phyloP scores from a whole-genome alignment of 2,113 vertebrate species.

The Petrocephalus microphthalmus region DNA sequence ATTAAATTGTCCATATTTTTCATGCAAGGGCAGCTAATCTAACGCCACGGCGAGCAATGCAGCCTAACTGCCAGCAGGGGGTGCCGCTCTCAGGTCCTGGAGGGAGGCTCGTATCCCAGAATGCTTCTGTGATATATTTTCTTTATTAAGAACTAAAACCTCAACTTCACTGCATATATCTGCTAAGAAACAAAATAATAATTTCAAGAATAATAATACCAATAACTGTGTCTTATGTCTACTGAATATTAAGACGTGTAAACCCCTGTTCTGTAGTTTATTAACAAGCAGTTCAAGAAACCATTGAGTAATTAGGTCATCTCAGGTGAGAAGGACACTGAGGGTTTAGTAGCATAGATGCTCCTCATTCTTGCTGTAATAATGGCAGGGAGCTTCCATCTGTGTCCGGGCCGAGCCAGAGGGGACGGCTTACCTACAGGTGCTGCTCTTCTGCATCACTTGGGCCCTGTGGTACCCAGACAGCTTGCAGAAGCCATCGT shows the following conservation, averaged over 20 bases:
- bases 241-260: background rate
- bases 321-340: background rate
- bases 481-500: slow-evolving; percentile 97
- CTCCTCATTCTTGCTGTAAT: background rate
- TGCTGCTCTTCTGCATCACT: slow-evolving; percentile 98
- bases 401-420: background rate
- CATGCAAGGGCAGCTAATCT: background rate
- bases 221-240: background rate
- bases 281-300: background rate
- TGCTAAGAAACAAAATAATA: background rate
- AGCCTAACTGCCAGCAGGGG: too few species aligned
- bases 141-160: background rate
- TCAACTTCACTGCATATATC: background rate
- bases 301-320: background rate
- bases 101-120: background rate
- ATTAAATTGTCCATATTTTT: background rate
- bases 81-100: background rate
- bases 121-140: background rate
- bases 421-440: slow-evolving; percentile 73
- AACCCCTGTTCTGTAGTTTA: background rate
- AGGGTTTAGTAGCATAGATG: background rate
- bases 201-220: background rate
- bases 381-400: background rate
- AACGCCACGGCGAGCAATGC: background rate
- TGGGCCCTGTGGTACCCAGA: slow-evolving; percentile 95